Conservation (phyloP, 2,113 vertebrate species). For the Pterocles burchelli region DNA sequence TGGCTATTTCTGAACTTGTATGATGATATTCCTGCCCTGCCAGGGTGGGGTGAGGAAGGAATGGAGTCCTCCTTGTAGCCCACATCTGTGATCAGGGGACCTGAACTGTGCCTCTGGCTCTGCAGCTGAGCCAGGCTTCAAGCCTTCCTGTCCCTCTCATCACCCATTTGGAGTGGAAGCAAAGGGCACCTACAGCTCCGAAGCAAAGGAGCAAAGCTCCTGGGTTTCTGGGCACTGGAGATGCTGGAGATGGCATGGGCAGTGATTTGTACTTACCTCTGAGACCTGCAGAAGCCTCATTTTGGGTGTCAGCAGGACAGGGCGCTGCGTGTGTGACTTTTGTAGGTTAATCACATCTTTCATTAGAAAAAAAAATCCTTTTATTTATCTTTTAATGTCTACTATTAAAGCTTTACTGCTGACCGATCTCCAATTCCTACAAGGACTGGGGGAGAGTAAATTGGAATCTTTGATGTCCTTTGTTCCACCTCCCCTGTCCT, state of each 20-base stretch:
- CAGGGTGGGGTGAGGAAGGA: neutral
- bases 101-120: neutral
- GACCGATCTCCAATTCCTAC: neutral
- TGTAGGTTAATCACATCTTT: neutral
- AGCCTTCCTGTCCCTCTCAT: neutral
- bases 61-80: neutral
- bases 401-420: neutral
- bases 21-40: neutral
- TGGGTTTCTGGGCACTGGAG: rapidly evolving
- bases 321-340: neutral
- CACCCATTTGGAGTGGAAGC: neutral
- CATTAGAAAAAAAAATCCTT: neutral
- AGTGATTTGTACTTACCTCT: neutral
- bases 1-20: neutral
- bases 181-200: neutral
- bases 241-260: neutral
- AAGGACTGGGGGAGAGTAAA: neutral
- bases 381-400: slow-evolving; percentile 18
- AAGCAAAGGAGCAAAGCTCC: neutral
- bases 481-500: neutral
- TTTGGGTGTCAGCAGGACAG: neutral
- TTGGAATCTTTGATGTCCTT: neutral
- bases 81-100: no score
- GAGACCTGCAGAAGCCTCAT: neutral
- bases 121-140: neutral